Base-by-base conservation (phyloP, 2,113 vertebrate species). In the Isichthys henryi region DNA sequence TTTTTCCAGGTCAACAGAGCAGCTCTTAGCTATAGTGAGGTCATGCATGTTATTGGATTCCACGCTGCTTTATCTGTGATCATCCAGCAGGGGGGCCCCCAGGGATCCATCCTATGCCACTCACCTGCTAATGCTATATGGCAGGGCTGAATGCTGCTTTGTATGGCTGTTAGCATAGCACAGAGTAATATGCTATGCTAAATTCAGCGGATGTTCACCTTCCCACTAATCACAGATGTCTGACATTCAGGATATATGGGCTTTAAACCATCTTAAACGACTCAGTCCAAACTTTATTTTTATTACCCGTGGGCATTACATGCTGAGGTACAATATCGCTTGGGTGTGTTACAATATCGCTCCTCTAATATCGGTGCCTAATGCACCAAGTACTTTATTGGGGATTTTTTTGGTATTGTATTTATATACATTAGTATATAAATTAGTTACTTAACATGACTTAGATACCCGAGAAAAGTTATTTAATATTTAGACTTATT, bases 41-140 rank as follows among this genome's bases (percentile, higher is more conserved):
- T 90, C 90, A 89, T 58, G 84, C 83, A 53, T 90, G 84, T 91
- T 89, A 70, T 74, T 52, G 52, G 52, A 50, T 88, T 90, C 66
- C 84, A 87, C 46, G 45, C 50, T 90, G 91, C 90, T 91, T 90
- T 89, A 92, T 92, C 90, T 90, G 87, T 90, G 90, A 89, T 90
- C 88, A n/a, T 89, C 88, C 88, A 82, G 70, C 85, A 39, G 80
- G 84, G 48, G 88, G 43, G 31, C 86, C 50, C n/a, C 49, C 39
- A 66, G 86, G 50, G 70, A 62, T 39, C 10, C 21, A 56, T 53
- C 52, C 31, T 62, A 45, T 35, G 39, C 10, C 15, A 39, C 43
- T 50, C 77, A 8, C 52, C 77, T 89, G 46, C 39, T 53, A 43
- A 31, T 58, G 88, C 23, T 77, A 21, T 27, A n/a, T 39, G 56